Evolutionary conservation across 1,140 invertebrate genomes (phyloP).

Genomic region (Euura saliciscinereae): DNA sequence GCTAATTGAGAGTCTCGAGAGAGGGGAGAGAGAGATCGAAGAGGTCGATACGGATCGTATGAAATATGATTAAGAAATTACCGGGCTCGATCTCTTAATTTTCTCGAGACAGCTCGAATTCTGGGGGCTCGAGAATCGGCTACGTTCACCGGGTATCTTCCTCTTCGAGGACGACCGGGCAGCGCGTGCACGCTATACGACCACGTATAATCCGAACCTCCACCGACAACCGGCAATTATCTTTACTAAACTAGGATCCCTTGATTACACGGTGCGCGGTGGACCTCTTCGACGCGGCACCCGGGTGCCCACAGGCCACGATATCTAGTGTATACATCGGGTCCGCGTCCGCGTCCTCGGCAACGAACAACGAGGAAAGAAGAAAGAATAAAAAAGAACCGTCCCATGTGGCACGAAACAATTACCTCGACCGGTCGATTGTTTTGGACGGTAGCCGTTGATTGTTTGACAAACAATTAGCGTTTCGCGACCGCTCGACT

Average conservation of each 20-base stretch:
- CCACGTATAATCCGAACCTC: neutral
- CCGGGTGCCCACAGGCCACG: neutral
- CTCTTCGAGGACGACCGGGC: no score
- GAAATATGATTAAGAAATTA: slow-evolving; percentile 56
- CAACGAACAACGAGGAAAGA: no score
- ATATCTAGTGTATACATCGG: slow-evolving; percentile 12
- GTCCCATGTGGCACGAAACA: no score
- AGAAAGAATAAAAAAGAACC: no score
- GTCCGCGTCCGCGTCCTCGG: slow-evolving; percentile 19
- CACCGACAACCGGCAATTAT: slow-evolving; percentile 54
- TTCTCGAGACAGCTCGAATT: slow-evolving; percentile 40
- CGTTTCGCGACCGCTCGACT: neutral
- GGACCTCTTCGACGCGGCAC: slow-evolving; percentile 15
- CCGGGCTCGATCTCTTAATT: slow-evolving; percentile 54
- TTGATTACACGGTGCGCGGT: slow-evolving; percentile 48
- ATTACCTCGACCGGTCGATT: neutral
- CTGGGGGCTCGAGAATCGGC: slow-evolving; percentile 19
- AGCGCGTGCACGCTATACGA: neutral
- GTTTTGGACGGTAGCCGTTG: neutral
- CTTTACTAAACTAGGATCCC: slow-evolving; percentile 56
- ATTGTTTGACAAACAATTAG: neutral
- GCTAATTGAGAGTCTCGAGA: neutral
- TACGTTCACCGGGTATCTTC: neutral
- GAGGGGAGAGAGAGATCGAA: slow-evolving; percentile 1
- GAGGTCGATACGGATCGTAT: slow-evolving; percentile 7